Conservation (phyloP, 2,888 invertebrate genomes). For the Netelia virgata region DNA sequence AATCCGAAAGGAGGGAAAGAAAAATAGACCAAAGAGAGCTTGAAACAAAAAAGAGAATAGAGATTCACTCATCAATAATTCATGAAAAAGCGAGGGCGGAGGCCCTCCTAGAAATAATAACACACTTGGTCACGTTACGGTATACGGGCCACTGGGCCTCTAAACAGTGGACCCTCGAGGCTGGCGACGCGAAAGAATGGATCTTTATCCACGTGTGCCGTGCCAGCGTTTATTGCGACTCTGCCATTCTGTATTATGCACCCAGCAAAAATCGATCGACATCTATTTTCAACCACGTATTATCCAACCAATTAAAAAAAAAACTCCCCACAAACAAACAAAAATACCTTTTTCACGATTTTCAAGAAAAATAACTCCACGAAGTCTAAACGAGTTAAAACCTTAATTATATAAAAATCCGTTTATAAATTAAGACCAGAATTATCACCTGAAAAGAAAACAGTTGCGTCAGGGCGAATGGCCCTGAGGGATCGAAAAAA, state of each 20-base stretch:
- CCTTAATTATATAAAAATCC: too few species aligned
- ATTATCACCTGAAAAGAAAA: too few species aligned
- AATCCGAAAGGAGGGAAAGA: constrained; percentile 18
- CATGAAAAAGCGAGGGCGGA: constrained; percentile 70
- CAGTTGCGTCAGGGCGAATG: too few species aligned
- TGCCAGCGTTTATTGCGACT: constrained; percentile 21
- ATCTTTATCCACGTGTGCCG: constrained; percentile 59
- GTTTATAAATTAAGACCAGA: too few species aligned
- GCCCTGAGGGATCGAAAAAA: too few species aligned
- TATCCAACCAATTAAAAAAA: too few species aligned
- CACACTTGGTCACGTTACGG: constrained; percentile 40
- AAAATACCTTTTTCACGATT: too few species aligned
- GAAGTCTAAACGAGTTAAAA: too few species aligned
- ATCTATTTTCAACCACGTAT: neutral
- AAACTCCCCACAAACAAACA: too few species aligned
- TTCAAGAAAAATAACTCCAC: too few species aligned
- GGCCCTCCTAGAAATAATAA: constrained; percentile 74
- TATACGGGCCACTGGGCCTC: constrained; percentile 20
- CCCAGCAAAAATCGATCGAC: neutral
- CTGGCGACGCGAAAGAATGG: constrained; percentile 49
- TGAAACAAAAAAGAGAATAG: constrained; percentile 36
- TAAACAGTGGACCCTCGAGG: constrained; percentile 45
- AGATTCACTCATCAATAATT: constrained; percentile 73
- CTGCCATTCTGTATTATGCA: constrained; percentile 3
- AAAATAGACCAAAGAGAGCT: neutral